Conservation (phyloP, 2,888 invertebrate genomes). For the Mesorhabditis spiculigera region DNA sequence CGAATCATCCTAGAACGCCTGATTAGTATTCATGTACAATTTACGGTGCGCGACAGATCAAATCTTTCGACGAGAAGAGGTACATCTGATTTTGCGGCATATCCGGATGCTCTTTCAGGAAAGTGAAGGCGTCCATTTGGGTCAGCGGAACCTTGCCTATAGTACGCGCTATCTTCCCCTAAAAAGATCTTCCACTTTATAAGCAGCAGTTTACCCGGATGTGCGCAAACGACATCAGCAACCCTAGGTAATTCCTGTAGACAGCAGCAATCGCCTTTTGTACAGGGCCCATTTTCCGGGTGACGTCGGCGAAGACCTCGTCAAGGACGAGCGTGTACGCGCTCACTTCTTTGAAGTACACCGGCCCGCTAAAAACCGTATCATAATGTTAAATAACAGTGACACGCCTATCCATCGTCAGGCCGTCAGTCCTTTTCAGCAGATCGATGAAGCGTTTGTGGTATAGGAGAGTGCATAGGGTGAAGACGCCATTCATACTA, state of each 20-base stretch:
- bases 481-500: conserved; percentile 1
- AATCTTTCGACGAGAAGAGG: neutral
- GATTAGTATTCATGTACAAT: neutral
- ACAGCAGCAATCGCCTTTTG: conserved; percentile 3
- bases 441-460: neutral
- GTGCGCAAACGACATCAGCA: neutral
- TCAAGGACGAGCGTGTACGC: neutral
- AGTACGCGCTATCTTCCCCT: neutral
- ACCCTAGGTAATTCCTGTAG: neutral
- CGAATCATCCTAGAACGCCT: neutral
- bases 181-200: neutral
- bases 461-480: neutral
- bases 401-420: neutral
- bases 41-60: neutral
- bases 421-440: conserved; percentile 1
- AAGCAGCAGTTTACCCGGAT: neutral
- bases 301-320: neutral
- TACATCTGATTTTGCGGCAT: neutral
- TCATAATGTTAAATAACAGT: neutral
- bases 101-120: conserved; percentile 2
- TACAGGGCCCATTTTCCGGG: neutral
- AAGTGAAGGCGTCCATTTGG: neutral
- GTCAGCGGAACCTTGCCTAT: neutral
- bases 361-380: neutral
- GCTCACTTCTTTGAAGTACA: neutral